Conservation (phyloP, 2,888 invertebrate genomes). For the Pristionchus arcanus region DNA sequence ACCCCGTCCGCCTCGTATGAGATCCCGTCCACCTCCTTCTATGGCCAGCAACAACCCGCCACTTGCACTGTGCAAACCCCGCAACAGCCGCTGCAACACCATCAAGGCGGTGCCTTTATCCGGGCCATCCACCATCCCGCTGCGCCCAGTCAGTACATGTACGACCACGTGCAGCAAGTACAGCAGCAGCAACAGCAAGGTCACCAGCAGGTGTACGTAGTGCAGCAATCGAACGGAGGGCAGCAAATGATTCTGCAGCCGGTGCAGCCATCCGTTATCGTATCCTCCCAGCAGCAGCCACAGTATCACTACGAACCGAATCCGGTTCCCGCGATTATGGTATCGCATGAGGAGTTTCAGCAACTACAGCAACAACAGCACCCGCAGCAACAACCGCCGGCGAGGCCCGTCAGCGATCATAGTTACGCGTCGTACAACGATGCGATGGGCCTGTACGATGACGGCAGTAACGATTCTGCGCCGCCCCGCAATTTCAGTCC, state of each 20-base stretch:
- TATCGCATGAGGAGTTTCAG: not conserved
- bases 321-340: not conserved
- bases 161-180: not conserved
- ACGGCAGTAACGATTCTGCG: not conserved
- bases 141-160: not conserved
- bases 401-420: not conserved
- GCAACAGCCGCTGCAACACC: not conserved
- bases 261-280: not conserved
- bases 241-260: constrained; percentile 26
- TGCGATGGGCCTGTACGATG: constrained; percentile 26
- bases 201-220: not conserved
- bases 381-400: not conserved
- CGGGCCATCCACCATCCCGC: not conserved
- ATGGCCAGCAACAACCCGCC: constrained; percentile 37
- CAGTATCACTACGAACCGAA: not conserved
- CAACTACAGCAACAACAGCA: not conserved
- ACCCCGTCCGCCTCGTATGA: too few species aligned
- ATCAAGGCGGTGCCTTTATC: not conserved
- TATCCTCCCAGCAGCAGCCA: constrained; percentile 11
- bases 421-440: constrained; percentile 10
- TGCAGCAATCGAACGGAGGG: not conserved
- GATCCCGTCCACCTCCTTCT: constrained; percentile 11
- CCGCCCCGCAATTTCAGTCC: constrained; percentile 6
- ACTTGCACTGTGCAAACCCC: not conserved
- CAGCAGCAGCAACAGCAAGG: not conserved